Evolutionary conservation across 1,140 invertebrate species (phyloP).

Genomic region (Asobara japonica): DNA sequence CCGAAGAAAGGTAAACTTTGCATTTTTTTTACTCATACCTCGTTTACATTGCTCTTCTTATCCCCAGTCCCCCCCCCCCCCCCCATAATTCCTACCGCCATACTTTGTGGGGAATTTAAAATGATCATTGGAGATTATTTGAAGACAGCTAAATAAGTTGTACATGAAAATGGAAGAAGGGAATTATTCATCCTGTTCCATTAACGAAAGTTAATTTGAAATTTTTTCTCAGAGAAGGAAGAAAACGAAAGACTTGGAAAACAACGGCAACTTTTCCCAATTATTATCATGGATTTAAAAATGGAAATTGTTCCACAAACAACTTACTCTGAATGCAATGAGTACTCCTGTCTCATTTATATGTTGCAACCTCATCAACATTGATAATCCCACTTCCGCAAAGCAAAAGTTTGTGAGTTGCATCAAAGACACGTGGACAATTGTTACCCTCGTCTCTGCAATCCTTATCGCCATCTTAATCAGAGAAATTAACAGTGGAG

Average conservation of each 20-base stretch:
- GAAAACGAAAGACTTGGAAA: neutral
- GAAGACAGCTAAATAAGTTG: neutral
- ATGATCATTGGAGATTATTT: neutral
- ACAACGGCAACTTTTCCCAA: too few species aligned
- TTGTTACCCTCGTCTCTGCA: neutral
- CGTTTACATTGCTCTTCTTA: neutral
- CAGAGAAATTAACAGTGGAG: neutral
- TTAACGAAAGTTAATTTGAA: neutral
- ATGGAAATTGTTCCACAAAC: neutral
- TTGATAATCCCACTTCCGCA: neutral
- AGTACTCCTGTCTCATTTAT: too few species aligned
- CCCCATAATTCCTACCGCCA: neutral
- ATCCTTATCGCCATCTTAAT: slow-evolving; percentile 1
- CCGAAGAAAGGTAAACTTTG: slow-evolving; percentile 60
- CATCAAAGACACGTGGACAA: neutral
- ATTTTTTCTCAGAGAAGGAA: neutral
- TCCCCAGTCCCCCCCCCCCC: neutral
- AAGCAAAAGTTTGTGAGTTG: neutral
- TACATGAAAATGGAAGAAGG: neutral
- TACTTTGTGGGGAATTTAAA: neutral
- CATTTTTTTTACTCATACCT: slow-evolving; percentile 32
- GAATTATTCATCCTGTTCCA: neutral
- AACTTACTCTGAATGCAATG: neutral
- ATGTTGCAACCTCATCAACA: neutral
- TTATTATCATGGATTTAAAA: neutral